Conservation (phyloP, 2,797 vertebrate species). For the Lerista edwardsae region DNA sequence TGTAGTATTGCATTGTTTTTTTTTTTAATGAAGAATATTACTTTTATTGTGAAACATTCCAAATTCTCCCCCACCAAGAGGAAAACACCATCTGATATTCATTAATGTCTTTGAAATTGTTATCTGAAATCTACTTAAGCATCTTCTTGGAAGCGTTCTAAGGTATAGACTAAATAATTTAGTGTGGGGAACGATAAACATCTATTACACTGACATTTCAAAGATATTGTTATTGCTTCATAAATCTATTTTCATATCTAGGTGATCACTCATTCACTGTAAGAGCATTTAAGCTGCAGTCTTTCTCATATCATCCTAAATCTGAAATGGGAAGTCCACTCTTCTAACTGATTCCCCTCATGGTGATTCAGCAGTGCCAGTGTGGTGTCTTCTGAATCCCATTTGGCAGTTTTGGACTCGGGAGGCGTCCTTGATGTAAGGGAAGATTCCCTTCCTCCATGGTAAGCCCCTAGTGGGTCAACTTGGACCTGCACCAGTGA, state of each 20-base stretch:
- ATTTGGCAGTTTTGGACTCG: too few relatives aligned
- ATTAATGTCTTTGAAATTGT: slow-evolving; percentile 19
- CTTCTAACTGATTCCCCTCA: too few relatives aligned
- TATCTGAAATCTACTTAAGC: slow-evolving; percentile 30
- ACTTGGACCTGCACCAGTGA: too few relatives aligned
- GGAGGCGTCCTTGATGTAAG: too few relatives aligned
- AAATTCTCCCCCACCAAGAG: not conserved
- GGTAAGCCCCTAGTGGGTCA: too few relatives aligned
- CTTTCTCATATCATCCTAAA: not conserved
- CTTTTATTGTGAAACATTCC: not conserved
- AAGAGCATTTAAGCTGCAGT: not conserved
- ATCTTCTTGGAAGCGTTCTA: slow-evolving; percentile 28
- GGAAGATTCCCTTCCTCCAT: too few relatives aligned
- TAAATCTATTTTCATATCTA: slow-evolving; percentile 14
- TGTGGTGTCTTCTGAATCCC: too few relatives aligned
- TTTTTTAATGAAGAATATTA: not conserved
- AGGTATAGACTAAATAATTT: slow-evolving; percentile 16
- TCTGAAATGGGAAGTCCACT: not conserved
- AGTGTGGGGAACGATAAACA: slow-evolving; percentile 8
- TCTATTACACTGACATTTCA: slow-evolving; percentile 7
- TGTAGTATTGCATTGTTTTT: not conserved
- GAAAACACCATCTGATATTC: slow-evolving; percentile 27
- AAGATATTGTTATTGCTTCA: slow-evolving; percentile 6
- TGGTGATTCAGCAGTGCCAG: too few relatives aligned
- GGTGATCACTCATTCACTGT: not conserved